Conservation (phyloP, 2,888 invertebrate species). For the Timema cristinae region DNA sequence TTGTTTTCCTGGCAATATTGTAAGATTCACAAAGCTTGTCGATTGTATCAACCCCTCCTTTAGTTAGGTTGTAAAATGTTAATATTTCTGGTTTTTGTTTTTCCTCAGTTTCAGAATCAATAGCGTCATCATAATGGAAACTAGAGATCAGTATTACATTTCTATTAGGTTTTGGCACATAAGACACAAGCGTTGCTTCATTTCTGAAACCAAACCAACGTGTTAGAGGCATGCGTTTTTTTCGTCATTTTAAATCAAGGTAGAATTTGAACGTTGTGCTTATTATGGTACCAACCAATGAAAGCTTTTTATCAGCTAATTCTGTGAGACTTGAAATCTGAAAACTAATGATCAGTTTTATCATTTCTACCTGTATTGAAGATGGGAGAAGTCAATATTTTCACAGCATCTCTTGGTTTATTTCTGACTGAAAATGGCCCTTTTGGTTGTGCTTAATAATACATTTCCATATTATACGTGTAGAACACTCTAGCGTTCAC, state of each 20-base stretch:
- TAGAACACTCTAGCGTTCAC: background rate
- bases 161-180: background rate
- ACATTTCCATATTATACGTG: background rate
- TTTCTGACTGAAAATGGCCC: background rate
- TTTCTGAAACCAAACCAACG: background rate
- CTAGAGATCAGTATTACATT: background rate
- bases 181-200: background rate
- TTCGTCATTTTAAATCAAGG: background rate
- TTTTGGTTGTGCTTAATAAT: background rate
- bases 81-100: background rate
- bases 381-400: background rate
- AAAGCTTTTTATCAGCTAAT: background rate
- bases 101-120: background rate
- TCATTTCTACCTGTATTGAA: background rate
- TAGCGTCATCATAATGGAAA: background rate
- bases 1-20: constrained; percentile 15
- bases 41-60: background rate
- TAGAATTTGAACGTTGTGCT: background rate
- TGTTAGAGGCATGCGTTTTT: background rate
- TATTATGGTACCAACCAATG: background rate
- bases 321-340: background rate
- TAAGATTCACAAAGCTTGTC: background rate
- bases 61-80: background rate
- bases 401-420: background rate
- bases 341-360: background rate